phyloP scores from a whole-genome alignment of 2,888 invertebrate genomes.

The Teleogryllus oceanicus region DNA sequence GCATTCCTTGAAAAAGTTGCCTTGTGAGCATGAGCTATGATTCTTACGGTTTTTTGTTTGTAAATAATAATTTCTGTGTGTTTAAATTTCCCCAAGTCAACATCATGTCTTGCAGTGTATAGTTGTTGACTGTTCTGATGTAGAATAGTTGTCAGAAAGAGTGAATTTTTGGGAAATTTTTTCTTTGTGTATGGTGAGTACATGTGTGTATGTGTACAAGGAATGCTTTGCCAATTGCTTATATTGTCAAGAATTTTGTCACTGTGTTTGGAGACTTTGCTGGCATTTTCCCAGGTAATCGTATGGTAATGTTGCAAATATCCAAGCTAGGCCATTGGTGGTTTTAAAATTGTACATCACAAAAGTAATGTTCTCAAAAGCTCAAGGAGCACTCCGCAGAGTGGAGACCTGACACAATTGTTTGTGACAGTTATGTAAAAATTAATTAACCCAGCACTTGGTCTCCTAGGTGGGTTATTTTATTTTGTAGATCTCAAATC shows the following conservation, averaged over 20 bases:
- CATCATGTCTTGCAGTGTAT: background rate
- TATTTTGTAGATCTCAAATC: constrained; percentile 10
- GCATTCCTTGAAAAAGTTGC: background rate
- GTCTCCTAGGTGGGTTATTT: background rate
- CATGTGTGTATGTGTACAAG: background rate
- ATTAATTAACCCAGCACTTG: background rate
- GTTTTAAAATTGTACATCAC: constrained; percentile 18
- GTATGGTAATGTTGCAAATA: background rate
- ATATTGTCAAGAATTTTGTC: background rate
- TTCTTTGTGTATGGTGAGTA: background rate
- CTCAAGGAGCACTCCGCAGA: background rate
- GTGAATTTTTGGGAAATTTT: background rate
- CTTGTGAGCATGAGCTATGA: background rate
- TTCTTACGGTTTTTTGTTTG: no score
- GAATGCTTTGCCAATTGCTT: constrained; percentile 9
- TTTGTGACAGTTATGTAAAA: background rate
- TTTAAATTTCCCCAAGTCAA: background rate
- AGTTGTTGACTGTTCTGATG: background rate
- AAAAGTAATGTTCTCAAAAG: background rate
- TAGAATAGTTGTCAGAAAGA: background rate
- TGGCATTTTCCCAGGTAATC: constrained; percentile 7
- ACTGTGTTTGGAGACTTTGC: background rate
- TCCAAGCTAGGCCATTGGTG: background rate
- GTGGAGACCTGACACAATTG: background rate
- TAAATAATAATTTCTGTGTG: background rate